These are phyloP conservation scores for Psilopsiagon aymara DNA, from an alignment of 2,113 vertebrate species.

Conservation along the genomic window DNA sequence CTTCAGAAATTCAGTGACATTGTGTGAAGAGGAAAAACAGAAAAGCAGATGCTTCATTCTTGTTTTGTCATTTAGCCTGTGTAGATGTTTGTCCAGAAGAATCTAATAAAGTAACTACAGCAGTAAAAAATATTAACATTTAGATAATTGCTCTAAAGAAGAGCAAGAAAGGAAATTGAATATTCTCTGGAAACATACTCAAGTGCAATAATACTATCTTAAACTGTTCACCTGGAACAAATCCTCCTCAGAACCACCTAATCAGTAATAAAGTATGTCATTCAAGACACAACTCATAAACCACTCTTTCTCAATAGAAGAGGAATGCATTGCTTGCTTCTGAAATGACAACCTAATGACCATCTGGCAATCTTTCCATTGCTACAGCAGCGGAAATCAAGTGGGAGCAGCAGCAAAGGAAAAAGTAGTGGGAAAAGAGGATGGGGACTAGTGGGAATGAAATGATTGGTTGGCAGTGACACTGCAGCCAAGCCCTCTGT, in stretches of 20 bases:
- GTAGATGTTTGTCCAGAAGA: constrained; percentile 45
- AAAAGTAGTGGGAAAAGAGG: not conserved
- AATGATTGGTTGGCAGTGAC: not conserved
- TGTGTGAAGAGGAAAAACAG: constrained; percentile 7
- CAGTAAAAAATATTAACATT: constrained; percentile 30
- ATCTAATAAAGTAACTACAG: constrained; percentile 1
- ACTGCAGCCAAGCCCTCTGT: not conserved
- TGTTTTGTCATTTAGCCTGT: constrained; percentile 21
- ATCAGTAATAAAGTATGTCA: not conserved
- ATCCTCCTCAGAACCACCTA: not conserved
- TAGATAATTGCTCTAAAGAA: not conserved
- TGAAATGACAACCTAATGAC: not conserved
- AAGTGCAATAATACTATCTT: not conserved
- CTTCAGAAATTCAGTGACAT: constrained; percentile 13
- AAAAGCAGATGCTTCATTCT: constrained; percentile 41
- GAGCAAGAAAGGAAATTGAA: not conserved
- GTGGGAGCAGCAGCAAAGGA: not conserved
- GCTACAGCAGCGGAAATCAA: not conserved
- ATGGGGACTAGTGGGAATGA: not conserved
- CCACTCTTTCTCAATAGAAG: not conserved
- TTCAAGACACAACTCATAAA: not conserved
- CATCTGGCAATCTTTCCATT: not conserved
- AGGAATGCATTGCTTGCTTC: not conserved
- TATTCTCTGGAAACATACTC: not conserved
- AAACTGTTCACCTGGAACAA: not conserved